Evolutionary conservation across 2,888 invertebrate species (phyloP).

Genomic region (Ichneumon xanthorius): DNA sequence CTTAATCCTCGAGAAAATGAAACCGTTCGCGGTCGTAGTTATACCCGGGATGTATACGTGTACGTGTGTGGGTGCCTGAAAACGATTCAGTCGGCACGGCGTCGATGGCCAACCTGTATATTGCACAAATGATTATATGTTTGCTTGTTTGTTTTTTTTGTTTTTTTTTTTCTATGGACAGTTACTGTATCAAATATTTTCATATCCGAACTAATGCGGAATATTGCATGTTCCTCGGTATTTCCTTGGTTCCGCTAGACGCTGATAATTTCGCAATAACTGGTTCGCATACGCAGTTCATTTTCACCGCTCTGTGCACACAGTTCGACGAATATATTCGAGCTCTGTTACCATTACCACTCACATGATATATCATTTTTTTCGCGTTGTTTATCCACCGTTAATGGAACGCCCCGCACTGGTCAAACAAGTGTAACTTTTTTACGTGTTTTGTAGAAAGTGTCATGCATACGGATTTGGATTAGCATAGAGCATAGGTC

Average conservation of each 20-base stretch:
- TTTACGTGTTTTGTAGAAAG: too few relatives aligned
- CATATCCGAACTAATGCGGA: slow-evolving; percentile 12
- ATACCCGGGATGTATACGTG: not conserved
- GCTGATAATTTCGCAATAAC: slow-evolving; percentile 46
- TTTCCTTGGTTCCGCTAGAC: slow-evolving; percentile 37
- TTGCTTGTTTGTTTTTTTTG: not conserved
- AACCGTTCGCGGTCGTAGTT: slow-evolving; percentile 73
- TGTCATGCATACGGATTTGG: too few relatives aligned
- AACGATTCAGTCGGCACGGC: slow-evolving; percentile 42
- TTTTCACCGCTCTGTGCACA: not conserved
- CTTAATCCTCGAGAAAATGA: slow-evolving; percentile 83
- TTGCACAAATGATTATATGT: slow-evolving; percentile 9
- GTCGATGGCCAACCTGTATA: slow-evolving; percentile 40
- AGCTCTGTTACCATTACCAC: not conserved
- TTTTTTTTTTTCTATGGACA: not conserved
- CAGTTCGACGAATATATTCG: not conserved
- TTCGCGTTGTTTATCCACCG: not conserved
- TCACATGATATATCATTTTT: not conserved
- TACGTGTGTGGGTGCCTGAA: slow-evolving; percentile 36
- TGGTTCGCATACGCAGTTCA: slow-evolving; percentile 34
- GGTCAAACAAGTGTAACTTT: too few relatives aligned
- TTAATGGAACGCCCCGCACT: too few relatives aligned
- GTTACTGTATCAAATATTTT: slow-evolving; percentile 27
- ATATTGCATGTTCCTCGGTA: slow-evolving; percentile 17
- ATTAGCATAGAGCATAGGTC: too few relatives aligned